phyloP scores from a whole-genome alignment of 2,888 invertebrate species.

The Hanleya hanleyi region DNA sequence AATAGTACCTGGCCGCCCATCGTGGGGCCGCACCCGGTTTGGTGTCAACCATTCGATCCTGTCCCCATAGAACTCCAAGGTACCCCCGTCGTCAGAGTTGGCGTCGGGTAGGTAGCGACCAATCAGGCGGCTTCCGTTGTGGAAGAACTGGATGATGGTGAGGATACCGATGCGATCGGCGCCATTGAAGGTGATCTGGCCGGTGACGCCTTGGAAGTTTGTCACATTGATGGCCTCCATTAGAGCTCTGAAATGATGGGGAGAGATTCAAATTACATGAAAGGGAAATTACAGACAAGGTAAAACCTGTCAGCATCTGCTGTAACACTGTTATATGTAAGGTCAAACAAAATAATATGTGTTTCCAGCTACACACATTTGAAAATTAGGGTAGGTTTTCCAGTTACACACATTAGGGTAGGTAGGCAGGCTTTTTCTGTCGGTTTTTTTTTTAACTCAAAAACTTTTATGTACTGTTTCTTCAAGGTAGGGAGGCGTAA shows the following conservation, averaged over 20 bases:
- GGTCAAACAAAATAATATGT: too few relatives aligned
- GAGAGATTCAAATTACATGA: too few relatives aligned
- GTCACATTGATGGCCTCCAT: slow-evolving; percentile 80
- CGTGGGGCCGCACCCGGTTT: slow-evolving; percentile 81
- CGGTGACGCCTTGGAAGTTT: slow-evolving; percentile 84
- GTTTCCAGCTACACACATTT: too few relatives aligned
- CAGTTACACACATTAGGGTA: too few relatives aligned
- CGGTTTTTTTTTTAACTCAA: too few relatives aligned
- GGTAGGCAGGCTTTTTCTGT: too few relatives aligned
- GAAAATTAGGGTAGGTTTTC: too few relatives aligned
- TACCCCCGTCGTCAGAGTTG: slow-evolving; percentile 63
- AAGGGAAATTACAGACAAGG: too few relatives aligned
- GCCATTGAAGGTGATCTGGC: slow-evolving; percentile 81
- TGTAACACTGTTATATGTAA: too few relatives aligned
- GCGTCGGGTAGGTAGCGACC: slow-evolving; percentile 67
- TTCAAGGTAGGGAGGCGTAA: too few relatives aligned
- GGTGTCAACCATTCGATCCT: slow-evolving; percentile 80
- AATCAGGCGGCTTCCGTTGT: slow-evolving; percentile 61
- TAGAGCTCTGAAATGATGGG: slow-evolving; percentile 77
- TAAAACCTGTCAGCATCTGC: too few relatives aligned
- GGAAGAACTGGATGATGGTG: slow-evolving; percentile 71
- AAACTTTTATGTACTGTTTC: too few relatives aligned
- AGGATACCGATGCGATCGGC: slow-evolving; percentile 78
- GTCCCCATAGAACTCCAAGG: slow-evolving; percentile 75
- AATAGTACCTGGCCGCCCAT: slow-evolving; percentile 48